Base-by-base conservation (phyloP, 1,140 invertebrate genomes). In the Chrysopa pallens region DNA sequence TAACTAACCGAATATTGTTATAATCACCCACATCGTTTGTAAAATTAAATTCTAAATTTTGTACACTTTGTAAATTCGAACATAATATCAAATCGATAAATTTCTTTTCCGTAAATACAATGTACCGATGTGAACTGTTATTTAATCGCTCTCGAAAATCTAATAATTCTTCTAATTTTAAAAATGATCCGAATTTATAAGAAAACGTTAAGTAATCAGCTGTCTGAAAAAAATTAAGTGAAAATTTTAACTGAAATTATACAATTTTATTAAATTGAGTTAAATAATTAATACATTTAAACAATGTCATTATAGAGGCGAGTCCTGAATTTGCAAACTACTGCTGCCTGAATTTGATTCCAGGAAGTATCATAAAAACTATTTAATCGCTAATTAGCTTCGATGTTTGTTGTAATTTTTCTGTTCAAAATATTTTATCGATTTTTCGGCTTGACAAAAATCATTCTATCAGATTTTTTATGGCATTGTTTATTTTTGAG, bases 101-200 rank as follows among this genome's bases (percentile, higher is more conserved):
- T 60, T 84, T 78, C 44, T 78, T 76, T 62, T 93, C 89, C 13
- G 84, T 70, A 2, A 74, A 78, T 12, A 78, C 74, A 45, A 72
- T 67, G 7, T 78, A 74, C 60, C 80, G 81, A 62, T 92, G 84
- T 38, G 88, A 64, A 43, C 90, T 93, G 52, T 82, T 78, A 45
- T 84, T 77, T 29, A 95, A 59, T 43, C 79, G 68, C 54, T 84
- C 76, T 50, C 79, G 72, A 54, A 92, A 85, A 52, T 85, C 78
- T 44, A 89, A 75, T 60, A 95, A 87, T 61, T 95, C 89, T 49
- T 83, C 73, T 50, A 95, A 77, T 69, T 93, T 92, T 41, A 80
- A 73, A 65, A 94, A 94, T 33, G 88, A 90, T 9, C 90, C 91
- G 62, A 80, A 94, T 57, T 92, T 92, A 61, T 94, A 95, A 3